Evolutionary conservation across 1,140 invertebrate species (phyloP), one percentile per base, ranked within the genome.

Genomic region (Drosophila sulfurigaster): DNA sequence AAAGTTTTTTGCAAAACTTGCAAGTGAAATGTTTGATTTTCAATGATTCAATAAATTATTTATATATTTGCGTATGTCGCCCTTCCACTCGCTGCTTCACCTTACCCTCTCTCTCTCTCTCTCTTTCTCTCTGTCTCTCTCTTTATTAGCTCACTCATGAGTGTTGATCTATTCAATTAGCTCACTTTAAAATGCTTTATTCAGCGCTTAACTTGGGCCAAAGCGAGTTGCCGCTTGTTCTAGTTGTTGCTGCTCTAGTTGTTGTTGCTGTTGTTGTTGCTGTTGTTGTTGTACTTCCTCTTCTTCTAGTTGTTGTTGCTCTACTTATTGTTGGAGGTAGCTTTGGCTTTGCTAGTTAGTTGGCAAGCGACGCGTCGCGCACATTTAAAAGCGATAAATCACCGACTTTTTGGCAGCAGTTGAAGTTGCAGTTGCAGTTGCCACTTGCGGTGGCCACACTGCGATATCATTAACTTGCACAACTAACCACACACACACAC

Each of bases 1-100:
- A 70, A 66, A 65, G 30, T 54, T 56, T 57, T 78, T 87, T 75
- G 72, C 65, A 68, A 82, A 87, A 89, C 85, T 89, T 89, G 85
- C 85, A 81, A 89, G 86, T 89, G 85, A 89, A 89, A 89, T 89
- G 85, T 90, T 89, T 89, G 85, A 89, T 89, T 89, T 88, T 85
- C 85, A 89, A 89, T 89, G 85, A 89, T 89, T 89, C 85, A 89
- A 89, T 89, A 89, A 89, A 89, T 89, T 79, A 89, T 89, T 89
- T 89, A 89, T 89, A 85, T 89, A 85, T 89, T 89, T 85, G 85
- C 85, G 85, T 89, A 69, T 81, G 78, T 67, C 64, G 52, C 74
- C 8, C 15, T 8, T 16, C 32, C 57, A 30, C n/a, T 28, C 13
- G 1, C 46, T 11, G 1, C 30, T 11, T 8, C 30, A 1, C 15